phyloP scores from a whole-genome alignment of 2,888 invertebrate species.

The Leptothorax acervorum region DNA sequence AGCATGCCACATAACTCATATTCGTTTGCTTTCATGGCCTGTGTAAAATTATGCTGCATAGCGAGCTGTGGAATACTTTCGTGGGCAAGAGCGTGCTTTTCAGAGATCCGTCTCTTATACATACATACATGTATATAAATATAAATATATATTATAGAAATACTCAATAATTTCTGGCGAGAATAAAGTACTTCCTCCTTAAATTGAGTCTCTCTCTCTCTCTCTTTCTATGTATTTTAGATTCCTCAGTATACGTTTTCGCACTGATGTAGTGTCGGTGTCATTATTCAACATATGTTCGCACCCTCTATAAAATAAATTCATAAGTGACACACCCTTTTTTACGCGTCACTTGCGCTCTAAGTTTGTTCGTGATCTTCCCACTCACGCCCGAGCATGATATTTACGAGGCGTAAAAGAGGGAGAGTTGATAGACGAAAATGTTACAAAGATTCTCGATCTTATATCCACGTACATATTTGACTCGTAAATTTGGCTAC shows the following conservation, averaged over 20 bases:
- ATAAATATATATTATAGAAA: neutral
- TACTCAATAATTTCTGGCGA: neutral
- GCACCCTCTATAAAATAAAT: slow-evolving; percentile 69
- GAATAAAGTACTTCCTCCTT: neutral
- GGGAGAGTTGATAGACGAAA: slow-evolving; percentile 58
- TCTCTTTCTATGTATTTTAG: neutral
- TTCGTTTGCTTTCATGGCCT: neutral
- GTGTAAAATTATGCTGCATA: neutral
- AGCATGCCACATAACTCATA: neutral
- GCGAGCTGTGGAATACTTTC: neutral
- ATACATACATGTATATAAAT: neutral
- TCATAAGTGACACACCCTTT: slow-evolving; percentile 67
- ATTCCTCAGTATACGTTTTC: neutral
- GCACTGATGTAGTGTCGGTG: neutral
- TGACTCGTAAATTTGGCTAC: slow-evolving; percentile 49
- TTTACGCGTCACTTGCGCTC: slow-evolving; percentile 70
- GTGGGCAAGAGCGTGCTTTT: neutral
- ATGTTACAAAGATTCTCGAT: slow-evolving; percentile 46
- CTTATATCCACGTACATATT: slow-evolving; percentile 54
- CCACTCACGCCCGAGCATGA: slow-evolving; percentile 49
- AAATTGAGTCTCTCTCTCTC: neutral
- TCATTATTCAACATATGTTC: slow-evolving; percentile 49
- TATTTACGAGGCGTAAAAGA: slow-evolving; percentile 73
- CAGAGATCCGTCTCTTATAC: neutral
- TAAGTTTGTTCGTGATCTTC: slow-evolving; percentile 55